Evolutionary conservation across 2,888 invertebrate genomes (phyloP), one percentile per base, ranked within the genome.

Genomic region (Hyles lineata): DNA sequence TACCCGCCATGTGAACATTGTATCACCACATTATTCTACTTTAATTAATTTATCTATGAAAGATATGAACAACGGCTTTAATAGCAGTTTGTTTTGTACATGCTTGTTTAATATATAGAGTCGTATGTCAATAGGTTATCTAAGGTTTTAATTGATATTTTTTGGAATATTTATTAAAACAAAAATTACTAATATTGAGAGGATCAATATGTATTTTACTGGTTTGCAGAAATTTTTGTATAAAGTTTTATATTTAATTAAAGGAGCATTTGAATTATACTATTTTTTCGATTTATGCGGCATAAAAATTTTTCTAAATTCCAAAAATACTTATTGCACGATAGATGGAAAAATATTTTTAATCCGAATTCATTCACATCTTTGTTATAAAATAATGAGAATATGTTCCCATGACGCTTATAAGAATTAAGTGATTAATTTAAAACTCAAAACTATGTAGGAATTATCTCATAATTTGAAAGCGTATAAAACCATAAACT

Each of bases 401-500:
- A 55, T 15, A 55, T 55, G 55, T 55, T 17, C 55, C 55, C n/a
- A n/a, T 55, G 19, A 55, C n/a, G n/a, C 55, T 19, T 55, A 55
- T 55, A 55, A 19, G 55, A 7, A 55, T 55, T 55, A 55, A 55
- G n/a, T n/a, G 19, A 55, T 55, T 55, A 55, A 55, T 55, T 6
- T n/a, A 55, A 55, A 19, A 7, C n/a, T n/a, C n/a, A 55, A 17
- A 55, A 6, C 55, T 17, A 55, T n/a, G 19, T 55, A 55, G 55
- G 55, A 55, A 43, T 23, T 23, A 43, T 35, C 19, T 62, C 7
- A 23, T 23, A 15, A 50, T 21, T 43, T 67, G 43, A 67, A 67
- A 50, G 17, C 43, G 43, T 50, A 50, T 50, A 43, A 67, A 67
- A 23, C 63, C 67, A 67, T 50, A 67, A 67, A 67, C 11, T 50